Evolutionary conservation across 2,797 vertebrate genomes (phyloP).

Genomic region (Onychomys leucogaster): DNA sequence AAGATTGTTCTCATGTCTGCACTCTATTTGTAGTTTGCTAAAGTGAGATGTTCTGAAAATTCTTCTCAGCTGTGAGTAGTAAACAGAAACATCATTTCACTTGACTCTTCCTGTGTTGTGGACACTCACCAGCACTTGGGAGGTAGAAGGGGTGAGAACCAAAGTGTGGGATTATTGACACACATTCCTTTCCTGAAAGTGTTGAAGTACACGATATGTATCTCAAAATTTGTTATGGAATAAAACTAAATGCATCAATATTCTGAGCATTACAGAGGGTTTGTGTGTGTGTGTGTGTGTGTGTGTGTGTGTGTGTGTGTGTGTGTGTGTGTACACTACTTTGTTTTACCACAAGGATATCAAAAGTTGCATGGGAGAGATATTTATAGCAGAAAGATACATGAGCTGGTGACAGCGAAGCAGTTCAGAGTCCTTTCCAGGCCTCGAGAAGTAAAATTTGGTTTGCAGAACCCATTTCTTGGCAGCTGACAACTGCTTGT

Average conservation of each 20-base stretch:
- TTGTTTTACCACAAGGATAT: not conserved
- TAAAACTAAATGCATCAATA: not conserved
- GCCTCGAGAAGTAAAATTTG: not conserved
- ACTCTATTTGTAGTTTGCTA: not conserved
- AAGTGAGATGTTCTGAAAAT: not conserved
- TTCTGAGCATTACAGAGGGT: fast-evolving
- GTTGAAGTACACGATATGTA: not conserved
- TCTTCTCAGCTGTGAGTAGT: not conserved
- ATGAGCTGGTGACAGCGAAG: fast-evolving
- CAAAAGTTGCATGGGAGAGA: not conserved
- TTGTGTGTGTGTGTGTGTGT: not conserved
- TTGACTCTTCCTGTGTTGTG: not conserved
- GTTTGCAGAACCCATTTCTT: not conserved
- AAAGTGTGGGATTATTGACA: not conserved
- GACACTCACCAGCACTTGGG: not conserved
- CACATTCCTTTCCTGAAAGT: not conserved
- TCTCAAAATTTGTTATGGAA: not conserved
- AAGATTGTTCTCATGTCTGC: not conserved
- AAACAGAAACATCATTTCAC: not conserved
- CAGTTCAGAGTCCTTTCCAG: not conserved
- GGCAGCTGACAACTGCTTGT: too few relatives aligned
- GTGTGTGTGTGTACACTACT: not conserved
- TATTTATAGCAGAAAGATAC: not conserved
- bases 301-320: too few relatives aligned
- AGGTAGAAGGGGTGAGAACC: not conserved